Evolutionary conservation across 2,113 vertebrate genomes (phyloP), one percentile per base, ranked within the genome.

Genomic region (Festucalex cinctus): DNA sequence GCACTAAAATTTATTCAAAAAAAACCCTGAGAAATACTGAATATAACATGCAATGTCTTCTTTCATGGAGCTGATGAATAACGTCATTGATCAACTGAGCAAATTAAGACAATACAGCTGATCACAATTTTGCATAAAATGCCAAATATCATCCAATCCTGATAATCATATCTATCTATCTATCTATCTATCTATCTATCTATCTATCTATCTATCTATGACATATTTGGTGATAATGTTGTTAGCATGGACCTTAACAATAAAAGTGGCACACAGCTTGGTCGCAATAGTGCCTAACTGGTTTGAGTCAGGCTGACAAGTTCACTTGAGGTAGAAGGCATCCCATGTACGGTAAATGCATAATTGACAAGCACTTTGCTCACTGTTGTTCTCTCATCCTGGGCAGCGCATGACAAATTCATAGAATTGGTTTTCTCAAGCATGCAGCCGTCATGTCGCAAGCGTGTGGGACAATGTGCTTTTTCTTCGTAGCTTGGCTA

Each of bases 351-450:
- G 68, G 65, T 58, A 69, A 62, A 85, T 89, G 58, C 82, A 89
- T 89, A 81, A 90, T 89, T 86, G 70, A 90, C 70, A 39, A 74
- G 59, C 82, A 81, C 83, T 84, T 81, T 79, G 71, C 56, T 20
- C 72, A 28, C 70, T 62, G 76, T 76, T 75, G 74, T 74, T 78
- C 74, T 32, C 61, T 80, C 71, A 6, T 51, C 46, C 60, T 9
- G 76, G 72, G 82, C 77, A 75, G 83, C 78, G 83, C 78, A 84
- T 81, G 72, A 81, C 43, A 80, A 84, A 89, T 84, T 88, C 79
- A 88, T 84, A 6, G 69, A 73, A 75, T 63, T 61, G 77, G 68
- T 83, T 85, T 77, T 69, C 44, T 63, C 68, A 56, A 5, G 59
- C 73, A 84, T 62, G 39, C 39, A 60, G 63, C 22, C 16, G 66